Percentiles rank a stretch among this genome's conserved stretches.
phyloP scores from a whole-genome alignment of 2,113 vertebrate species.

The Prinia subflava region DNA sequence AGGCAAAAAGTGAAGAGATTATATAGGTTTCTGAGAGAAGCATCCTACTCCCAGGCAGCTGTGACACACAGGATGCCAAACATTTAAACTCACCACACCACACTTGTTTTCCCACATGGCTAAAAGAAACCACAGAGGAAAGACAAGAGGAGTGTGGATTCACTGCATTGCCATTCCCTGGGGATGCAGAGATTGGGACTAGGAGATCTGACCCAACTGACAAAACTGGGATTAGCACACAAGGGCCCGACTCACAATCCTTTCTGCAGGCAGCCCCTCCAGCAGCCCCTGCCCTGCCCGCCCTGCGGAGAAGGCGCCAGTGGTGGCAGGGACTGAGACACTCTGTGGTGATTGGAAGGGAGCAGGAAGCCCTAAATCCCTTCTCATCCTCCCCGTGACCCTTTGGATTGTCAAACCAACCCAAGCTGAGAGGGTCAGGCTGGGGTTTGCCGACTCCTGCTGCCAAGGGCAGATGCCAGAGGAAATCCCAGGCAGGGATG shows the following conservation, averaged over 20 bases:
- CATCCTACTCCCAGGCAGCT: not conserved
- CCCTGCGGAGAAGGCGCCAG: not conserved
- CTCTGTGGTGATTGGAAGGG: not conserved
- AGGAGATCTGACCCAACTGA: not conserved
- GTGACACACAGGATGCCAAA: not conserved
- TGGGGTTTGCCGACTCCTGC: not conserved
- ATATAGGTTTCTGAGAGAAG: slow-evolving; percentile 9
- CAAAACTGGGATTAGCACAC: not conserved
- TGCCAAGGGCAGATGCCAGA: not conserved
- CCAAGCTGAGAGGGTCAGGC: not conserved
- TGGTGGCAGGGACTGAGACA: not conserved
- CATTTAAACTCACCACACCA: not conserved
- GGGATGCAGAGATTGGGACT: not conserved
- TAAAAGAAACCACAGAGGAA: not conserved
- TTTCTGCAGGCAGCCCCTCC: not conserved
- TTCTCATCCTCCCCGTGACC: not conserved
- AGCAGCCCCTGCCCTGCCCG: not conserved
- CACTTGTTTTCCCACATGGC: not conserved
- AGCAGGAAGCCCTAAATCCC: not conserved
- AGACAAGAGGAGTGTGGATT: not conserved
- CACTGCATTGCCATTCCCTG: not conserved
- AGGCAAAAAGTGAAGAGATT: slow-evolving; percentile 57
- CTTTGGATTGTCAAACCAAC: not conserved
- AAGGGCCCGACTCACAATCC: not conserved
- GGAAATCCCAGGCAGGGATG: not conserved